phyloP scores from a whole-genome alignment of 2,888 invertebrate genomes.

The Alloscopus bannaensis region DNA sequence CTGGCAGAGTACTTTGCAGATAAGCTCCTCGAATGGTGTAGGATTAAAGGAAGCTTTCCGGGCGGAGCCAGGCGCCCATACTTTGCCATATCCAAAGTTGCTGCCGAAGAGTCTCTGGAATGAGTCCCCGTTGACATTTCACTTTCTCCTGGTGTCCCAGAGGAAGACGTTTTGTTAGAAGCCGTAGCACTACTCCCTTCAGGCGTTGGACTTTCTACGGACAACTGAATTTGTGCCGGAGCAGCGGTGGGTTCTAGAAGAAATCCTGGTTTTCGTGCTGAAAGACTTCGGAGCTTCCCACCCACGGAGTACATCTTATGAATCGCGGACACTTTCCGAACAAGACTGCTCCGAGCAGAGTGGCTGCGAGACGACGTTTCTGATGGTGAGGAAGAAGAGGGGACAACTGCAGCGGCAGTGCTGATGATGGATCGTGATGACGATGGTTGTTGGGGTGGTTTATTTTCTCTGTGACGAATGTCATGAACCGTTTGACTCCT shows the following conservation, averaged over 20 bases:
- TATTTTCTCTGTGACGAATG: neutral
- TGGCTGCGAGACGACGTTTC: slow-evolving; percentile 41
- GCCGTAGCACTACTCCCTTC: slow-evolving; percentile 11
- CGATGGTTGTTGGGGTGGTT: too few relatives aligned
- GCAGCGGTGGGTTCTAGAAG: neutral
- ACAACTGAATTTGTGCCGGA: slow-evolving; percentile 16
- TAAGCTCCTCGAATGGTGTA: neutral
- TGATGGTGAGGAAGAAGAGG: slow-evolving; percentile 20
- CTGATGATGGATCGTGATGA: neutral
- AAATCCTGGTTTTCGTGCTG: slow-evolving; percentile 25
- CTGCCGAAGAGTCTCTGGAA: slow-evolving; percentile 16
- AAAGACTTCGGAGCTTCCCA: slow-evolving; percentile 44
- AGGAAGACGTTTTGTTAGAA: neutral
- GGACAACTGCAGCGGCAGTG: neutral
- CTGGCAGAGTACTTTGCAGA: slow-evolving; percentile 25
- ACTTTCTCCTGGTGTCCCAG: slow-evolving; percentile 16
- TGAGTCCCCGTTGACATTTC: neutral
- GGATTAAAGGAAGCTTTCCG: neutral
- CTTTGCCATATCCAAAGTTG: slow-evolving; percentile 5
- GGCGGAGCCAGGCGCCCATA: slow-evolving; percentile 4
- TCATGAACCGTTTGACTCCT: slow-evolving; percentile 31
- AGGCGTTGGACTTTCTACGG: slow-evolving; percentile 15
- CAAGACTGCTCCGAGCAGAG: slow-evolving; percentile 38
- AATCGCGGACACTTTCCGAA: slow-evolving; percentile 26
- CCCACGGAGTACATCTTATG: slow-evolving; percentile 55